Evolutionary conservation across 2,888 invertebrate genomes (phyloP).

Genomic region (Xestia rhomboidea): DNA sequence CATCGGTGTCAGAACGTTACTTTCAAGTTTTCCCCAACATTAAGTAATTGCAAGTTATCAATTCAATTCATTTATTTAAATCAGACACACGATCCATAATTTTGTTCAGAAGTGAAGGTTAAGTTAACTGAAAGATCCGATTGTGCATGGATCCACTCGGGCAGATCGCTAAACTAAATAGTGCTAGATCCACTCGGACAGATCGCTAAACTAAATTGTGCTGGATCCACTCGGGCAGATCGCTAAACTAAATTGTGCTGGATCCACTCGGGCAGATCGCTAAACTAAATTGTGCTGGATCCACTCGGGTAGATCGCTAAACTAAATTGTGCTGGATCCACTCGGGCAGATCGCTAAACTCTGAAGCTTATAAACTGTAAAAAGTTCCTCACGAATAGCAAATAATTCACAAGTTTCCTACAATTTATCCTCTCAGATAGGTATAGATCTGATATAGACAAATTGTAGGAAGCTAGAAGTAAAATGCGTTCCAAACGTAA

Average conservation of each 20-base stretch:
- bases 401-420: not conserved
- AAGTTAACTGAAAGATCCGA: constrained; percentile 1
- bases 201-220: not conserved
- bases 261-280: not conserved
- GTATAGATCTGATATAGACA: not conserved
- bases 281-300: not conserved
- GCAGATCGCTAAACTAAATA: not conserved
- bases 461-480: not conserved
- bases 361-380: not conserved
- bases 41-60: not conserved
- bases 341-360: not conserved
- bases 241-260: not conserved
- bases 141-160: not conserved
- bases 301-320: not conserved
- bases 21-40: not conserved
- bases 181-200: not conserved
- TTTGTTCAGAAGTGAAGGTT: not conserved
- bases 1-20: not conserved
- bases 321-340: not conserved
- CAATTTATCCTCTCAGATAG: not conserved
- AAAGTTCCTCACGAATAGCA: not conserved
- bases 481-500: not conserved
- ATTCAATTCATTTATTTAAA: not conserved
- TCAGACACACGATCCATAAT: not conserved
- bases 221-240: not conserved